A percentile compares a stretch with the other conserved stretches of the same genome.
Evolutionary conservation across 1,140 invertebrate species (phyloP).

Genomic region (Trichonephila inaurata): DNA sequence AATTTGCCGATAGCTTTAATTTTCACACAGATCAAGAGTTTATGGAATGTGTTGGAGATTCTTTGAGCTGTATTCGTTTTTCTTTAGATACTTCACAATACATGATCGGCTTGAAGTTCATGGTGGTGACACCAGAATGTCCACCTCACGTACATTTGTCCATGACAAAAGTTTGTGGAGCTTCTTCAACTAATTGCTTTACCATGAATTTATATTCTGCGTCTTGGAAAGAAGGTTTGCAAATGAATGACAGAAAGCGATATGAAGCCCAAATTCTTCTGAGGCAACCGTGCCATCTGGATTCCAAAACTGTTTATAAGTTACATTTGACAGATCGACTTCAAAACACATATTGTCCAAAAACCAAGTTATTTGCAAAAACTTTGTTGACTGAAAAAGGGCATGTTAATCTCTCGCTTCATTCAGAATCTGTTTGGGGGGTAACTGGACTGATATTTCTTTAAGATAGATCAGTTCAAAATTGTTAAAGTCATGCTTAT

Average conservation of each 20-base stretch:
- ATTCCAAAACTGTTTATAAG: slow-evolving; percentile 17
- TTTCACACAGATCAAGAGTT: slow-evolving; percentile 9
- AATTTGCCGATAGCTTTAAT: background rate
- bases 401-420: slow-evolving; percentile 47
- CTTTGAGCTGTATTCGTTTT: slow-evolving; percentile 19
- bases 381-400: slow-evolving; percentile 18
- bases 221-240: slow-evolving; percentile 43
- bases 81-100: slow-evolving; percentile 1
- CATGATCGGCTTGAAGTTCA: slow-evolving; percentile 23
- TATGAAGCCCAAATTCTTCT: slow-evolving; percentile 24
- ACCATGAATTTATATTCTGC: slow-evolving; percentile 22
- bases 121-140: slow-evolving; percentile 16
- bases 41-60: background rate
- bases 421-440: slow-evolving; percentile 48
- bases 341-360: background rate
- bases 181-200: background rate
- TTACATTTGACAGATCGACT: background rate
- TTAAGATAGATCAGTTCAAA: background rate
- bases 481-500: background rate
- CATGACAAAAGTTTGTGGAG: background rate
- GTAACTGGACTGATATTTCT: slow-evolving; percentile 30
- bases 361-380: background rate
- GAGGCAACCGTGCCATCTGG: slow-evolving; percentile 13
- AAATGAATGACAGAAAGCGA: slow-evolving; percentile 10
- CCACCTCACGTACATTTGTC: background rate